A percentile compares a stretch with the other conserved stretches of the same genome.
Conservation (phyloP, 2,797 vertebrate genomes). For the Micropoecilia bifurca region DNA sequence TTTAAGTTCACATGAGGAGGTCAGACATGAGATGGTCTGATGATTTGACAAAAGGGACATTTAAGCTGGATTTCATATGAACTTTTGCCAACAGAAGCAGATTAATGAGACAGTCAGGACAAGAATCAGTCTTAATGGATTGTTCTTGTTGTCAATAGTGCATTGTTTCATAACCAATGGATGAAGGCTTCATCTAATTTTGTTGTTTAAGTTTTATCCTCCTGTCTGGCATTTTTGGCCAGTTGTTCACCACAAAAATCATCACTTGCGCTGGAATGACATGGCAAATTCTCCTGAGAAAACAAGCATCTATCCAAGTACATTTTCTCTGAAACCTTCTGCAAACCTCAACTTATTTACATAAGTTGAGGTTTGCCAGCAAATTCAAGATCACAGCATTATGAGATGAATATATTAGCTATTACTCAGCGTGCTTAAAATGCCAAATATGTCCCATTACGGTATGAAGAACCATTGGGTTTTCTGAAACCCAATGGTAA, state of each 20-base stretch:
- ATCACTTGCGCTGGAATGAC: not conserved
- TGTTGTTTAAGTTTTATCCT: not conserved
- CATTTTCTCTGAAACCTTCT: not conserved
- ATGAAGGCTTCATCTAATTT: not conserved
- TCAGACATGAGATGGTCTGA: slow-evolving; percentile 5
- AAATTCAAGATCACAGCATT: not conserved
- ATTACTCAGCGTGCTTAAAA: not conserved
- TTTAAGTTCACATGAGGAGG: slow-evolving; percentile 8
- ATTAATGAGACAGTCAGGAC: not conserved
- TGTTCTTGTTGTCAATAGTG: not conserved
- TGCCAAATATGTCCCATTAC: not conserved
- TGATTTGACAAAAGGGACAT: not conserved
- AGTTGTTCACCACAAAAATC: not conserved
- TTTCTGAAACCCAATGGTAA: not conserved
- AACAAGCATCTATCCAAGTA: not conserved
- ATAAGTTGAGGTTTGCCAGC: no score
- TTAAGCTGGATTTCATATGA: not conserved
- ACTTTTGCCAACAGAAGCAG: not conserved
- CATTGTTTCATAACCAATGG: not conserved
- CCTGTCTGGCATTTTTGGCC: not conserved
- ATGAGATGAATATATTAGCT: not conserved
- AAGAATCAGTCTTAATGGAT: not conserved
- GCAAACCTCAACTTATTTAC: no score
- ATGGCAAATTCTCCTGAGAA: not conserved
- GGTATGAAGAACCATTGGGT: not conserved